Base-by-base conservation (phyloP, 2,797 vertebrate genomes). In the Eutrigla gurnardus region DNA sequence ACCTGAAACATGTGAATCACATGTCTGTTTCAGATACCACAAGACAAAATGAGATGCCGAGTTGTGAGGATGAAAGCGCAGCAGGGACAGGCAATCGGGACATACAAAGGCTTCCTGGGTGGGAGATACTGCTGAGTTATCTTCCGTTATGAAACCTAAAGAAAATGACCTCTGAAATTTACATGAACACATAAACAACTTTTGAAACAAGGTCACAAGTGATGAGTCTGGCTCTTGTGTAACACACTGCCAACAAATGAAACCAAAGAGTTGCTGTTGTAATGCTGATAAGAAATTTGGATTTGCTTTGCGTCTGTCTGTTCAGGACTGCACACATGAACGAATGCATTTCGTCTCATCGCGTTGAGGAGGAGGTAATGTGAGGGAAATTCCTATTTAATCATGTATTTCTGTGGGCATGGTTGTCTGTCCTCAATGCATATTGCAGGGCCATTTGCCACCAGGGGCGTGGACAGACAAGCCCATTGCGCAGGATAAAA, bases 111-210 rank as follows among this genome's bases (percentile, higher is more conserved):
- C 81, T 66, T 81, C 69, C 71, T 52, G 10, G 59, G 58, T 65
- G 67, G 35, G 72, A 75, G 65, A 77, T 61, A 25, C 25, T 25
- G 36, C 6, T 15, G 6, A 10, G 46, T 77, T 84, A 87, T 89
- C 88, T 84, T 78, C 10, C 82, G 55, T 39, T 49, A 45, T 65
- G 11, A 58, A 47, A 81, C 85, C 88, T 89, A 88, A 84, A 71
- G 2, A 61, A 70, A 45, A 25, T 73, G 86, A 91, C 83, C 87
- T 81, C 76, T 88, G 85, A 86, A 83, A 84, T 75, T 45, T 65
- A 86, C 49, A 81, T 75, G 46, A 73, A 59, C 65, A 80, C 66
- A 82, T 58, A 79, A 90, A 79, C 84, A 89, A 77, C 65, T 67
- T 67, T 77, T 78, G 35, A 66, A 75, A 75, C 61, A 73, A 64